Base-by-base conservation (phyloP, 2,113 vertebrate genomes). In the Eublepharis macularius region DNA sequence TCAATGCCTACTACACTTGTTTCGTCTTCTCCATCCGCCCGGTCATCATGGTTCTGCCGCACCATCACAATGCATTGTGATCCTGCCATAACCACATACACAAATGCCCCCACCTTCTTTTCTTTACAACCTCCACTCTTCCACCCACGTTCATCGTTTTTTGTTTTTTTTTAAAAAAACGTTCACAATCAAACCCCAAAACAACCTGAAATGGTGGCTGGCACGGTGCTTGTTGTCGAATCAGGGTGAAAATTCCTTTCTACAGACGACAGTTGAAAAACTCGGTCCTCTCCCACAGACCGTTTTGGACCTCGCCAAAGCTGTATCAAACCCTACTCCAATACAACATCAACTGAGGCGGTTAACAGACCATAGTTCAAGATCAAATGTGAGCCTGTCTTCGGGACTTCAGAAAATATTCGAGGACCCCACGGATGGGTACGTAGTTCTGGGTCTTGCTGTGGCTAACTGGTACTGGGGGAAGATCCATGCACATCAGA, bases 201-300 rank as follows among this genome's bases (percentile, higher is more conserved):
- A 80, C 66, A 68, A 51, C 16, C 47, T 79, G 63, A 74, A 81
- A 84, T 93, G 95, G 80, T 91, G 96, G 95, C 96, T 95, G 90
- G 96, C 92, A 82, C 91, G 95, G 91, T 96, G 95, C 97, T 96
- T 96, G 94, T 96, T 95, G 92, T 96, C 96, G 96, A 97, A 96
- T 95, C 97, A 99, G 98, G 98, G 98, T 98, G 98, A 99, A 97
- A 99, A 99, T 98, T 99, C 98, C 97, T 99, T 98, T 96, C 98
- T 99, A 97, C 98, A 99, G 98, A 98, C 98, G 70, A 99, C 98
- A 1, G 97, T 99, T 93, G 98, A 98, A 81, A 99, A 99, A 95
- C 93, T 99, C 95, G 99, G 98, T 86, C 98, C 98, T 10, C 96
- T 99, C 87, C 99, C 99, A 68, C 97, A 97, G 86, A 98, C 99